phyloP scores from a whole-genome alignment of 2,888 invertebrate genomes.

The Acrocyrtus sp. region DNA sequence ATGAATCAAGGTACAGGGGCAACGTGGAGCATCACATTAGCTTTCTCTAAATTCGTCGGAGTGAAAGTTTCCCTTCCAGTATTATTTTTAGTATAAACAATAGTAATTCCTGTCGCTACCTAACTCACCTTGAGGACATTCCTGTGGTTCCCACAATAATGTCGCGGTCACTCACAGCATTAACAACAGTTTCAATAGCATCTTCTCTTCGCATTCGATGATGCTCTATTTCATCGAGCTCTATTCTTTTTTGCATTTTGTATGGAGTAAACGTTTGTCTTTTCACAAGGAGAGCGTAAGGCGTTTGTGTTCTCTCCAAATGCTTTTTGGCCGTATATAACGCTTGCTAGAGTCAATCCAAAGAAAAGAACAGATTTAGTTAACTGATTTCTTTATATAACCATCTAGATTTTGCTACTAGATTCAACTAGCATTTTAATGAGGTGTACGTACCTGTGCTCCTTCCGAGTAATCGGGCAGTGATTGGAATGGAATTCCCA shows the following conservation, averaged over 20 bases:
- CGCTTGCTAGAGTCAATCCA: constrained; percentile 57
- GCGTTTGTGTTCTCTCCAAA: constrained; percentile 66
- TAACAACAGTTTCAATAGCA: constrained; percentile 65
- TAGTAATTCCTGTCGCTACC: too few species aligned
- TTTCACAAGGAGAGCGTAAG: constrained; percentile 67
- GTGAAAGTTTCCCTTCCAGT: too few species aligned
- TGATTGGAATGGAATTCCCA: constrained; percentile 65
- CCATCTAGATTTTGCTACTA: neutral
- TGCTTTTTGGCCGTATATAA: constrained; percentile 66
- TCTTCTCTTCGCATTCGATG: constrained; percentile 65
- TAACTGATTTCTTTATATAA: neutral
- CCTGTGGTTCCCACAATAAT: constrained; percentile 68
- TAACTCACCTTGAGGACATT: constrained; percentile 66
- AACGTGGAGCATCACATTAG: too few species aligned
- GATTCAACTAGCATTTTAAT: neutral
- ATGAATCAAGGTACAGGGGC: too few species aligned
- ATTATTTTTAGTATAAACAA: too few species aligned
- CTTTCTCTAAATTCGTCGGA: too few species aligned
- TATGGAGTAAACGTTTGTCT: constrained; percentile 67
- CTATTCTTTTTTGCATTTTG: constrained; percentile 60
- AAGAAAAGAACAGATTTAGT: neutral
- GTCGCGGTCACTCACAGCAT: constrained; percentile 65
- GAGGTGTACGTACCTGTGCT: constrained; percentile 62
- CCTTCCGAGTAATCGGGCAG: constrained; percentile 68
- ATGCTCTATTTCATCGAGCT: constrained; percentile 59